Conservation (phyloP, 2,888 invertebrate genomes). For the Hipparchia semele region DNA sequence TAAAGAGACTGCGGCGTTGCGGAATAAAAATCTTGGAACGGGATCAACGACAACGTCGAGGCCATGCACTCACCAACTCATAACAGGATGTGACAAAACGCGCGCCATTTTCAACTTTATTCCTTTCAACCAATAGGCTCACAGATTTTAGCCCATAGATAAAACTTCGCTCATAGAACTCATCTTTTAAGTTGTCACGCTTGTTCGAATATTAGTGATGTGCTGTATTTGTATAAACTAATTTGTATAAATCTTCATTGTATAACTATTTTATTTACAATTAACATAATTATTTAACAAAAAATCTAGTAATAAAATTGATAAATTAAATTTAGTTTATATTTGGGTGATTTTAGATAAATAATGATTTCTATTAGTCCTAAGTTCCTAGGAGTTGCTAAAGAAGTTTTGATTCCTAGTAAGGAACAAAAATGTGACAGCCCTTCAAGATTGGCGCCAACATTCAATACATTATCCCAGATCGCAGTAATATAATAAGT, state of each 20-base stretch:
- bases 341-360: too few species aligned
- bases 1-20: slow-evolving; percentile 62
- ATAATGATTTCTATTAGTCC: too few species aligned
- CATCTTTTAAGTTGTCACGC: slow-evolving; percentile 47
- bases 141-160: slow-evolving; percentile 50
- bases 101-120: slow-evolving; percentile 70
- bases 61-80: slow-evolving; percentile 75
- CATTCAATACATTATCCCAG: too few species aligned
- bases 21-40: slow-evolving; percentile 69
- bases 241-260: neutral
- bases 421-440: too few species aligned
- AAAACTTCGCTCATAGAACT: slow-evolving; percentile 42
- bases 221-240: neutral
- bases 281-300: too few species aligned
- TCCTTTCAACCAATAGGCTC: slow-evolving; percentile 57
- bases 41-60: slow-evolving; percentile 74
- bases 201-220: slow-evolving; percentile 46
- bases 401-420: too few species aligned
- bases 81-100: slow-evolving; percentile 81
- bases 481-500: too few species aligned
- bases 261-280: too few species aligned
- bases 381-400: too few species aligned
- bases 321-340: too few species aligned
- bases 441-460: too few species aligned
- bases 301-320: too few species aligned